These are phyloP conservation scores for Cepaea nemoralis DNA, from an alignment of 1,140 invertebrate genomes.

Conservation along the genomic window DNA sequence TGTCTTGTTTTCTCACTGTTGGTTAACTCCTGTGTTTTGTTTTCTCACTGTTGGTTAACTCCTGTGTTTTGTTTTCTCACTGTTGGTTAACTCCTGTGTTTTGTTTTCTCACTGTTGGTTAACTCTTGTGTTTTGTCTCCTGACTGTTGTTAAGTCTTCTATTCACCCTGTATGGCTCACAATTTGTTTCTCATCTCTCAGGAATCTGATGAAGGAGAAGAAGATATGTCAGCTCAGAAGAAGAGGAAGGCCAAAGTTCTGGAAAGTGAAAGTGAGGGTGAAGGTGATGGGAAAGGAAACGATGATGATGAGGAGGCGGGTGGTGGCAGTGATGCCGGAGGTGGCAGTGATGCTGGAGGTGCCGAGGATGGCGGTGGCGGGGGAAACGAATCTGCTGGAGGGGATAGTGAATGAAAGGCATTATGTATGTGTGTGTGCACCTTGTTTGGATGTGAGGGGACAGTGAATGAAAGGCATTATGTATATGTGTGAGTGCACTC, in stretches of 20 bases:
- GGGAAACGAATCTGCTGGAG: neutral
- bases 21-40: too few species aligned
- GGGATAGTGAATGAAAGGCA: slow-evolving; percentile 2
- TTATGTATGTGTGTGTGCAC: neutral
- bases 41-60: too few species aligned
- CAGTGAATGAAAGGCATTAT: neutral
- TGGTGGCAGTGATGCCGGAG: neutral
- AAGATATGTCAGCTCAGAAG: neutral
- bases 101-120: too few species aligned
- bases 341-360: neutral
- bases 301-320: neutral
- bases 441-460: too few species aligned
- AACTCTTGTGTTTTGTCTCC: too few species aligned
- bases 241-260: slow-evolving; percentile 39
- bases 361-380: neutral
- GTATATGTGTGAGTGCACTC: neutral
- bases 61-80: too few species aligned
- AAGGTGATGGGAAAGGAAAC: neutral
- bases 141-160: too few species aligned
- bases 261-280: slow-evolving; percentile 29
- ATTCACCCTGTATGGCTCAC: too few species aligned
- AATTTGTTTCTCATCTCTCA: too few species aligned
- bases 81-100: too few species aligned
- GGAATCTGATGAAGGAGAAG: slow-evolving; percentile 24
- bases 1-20: too few species aligned